These are phyloP conservation scores for Epirrita christyi DNA, from an alignment of 2,888 invertebrate species.

Conservation along the genomic window DNA sequence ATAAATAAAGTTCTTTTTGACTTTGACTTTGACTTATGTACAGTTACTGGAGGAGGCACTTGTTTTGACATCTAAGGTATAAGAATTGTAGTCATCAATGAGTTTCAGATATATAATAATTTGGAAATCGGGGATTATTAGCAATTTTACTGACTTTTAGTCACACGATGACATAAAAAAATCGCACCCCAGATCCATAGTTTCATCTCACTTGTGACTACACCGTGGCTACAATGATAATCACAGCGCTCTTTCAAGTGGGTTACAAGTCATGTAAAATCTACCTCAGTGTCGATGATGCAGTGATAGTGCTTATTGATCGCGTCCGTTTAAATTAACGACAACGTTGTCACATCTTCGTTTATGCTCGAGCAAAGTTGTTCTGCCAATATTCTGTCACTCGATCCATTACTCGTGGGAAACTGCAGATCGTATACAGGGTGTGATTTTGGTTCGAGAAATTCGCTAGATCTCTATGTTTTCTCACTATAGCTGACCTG, in stretches of 20 bases:
- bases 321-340: conserved; percentile 75
- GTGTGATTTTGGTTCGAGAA: conserved; percentile 17
- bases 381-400: conserved; percentile 32
- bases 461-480: background rate
- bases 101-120: too few relatives aligned
- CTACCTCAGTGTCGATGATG: conserved; percentile 1
- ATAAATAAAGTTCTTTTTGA: too few relatives aligned
- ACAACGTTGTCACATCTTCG: conserved; percentile 64
- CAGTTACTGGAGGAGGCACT: too few relatives aligned
- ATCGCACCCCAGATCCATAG: too few relatives aligned
- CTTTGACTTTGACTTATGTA: too few relatives aligned
- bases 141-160: too few relatives aligned
- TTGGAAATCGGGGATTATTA: too few relatives aligned
- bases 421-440: conserved; percentile 29
- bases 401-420: conserved; percentile 54
- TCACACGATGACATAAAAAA: too few relatives aligned
- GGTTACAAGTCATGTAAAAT: background rate
- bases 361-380: conserved; percentile 8
- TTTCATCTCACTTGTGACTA: too few relatives aligned
- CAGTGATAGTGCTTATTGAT: conserved; percentile 64
- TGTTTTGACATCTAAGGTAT: too few relatives aligned
- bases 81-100: too few relatives aligned
- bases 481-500: background rate
- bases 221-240: too few relatives aligned
- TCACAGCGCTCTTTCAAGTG: background rate